Base-by-base conservation (phyloP, 2,113 vertebrate genomes). In the Vombatus ursinus region DNA sequence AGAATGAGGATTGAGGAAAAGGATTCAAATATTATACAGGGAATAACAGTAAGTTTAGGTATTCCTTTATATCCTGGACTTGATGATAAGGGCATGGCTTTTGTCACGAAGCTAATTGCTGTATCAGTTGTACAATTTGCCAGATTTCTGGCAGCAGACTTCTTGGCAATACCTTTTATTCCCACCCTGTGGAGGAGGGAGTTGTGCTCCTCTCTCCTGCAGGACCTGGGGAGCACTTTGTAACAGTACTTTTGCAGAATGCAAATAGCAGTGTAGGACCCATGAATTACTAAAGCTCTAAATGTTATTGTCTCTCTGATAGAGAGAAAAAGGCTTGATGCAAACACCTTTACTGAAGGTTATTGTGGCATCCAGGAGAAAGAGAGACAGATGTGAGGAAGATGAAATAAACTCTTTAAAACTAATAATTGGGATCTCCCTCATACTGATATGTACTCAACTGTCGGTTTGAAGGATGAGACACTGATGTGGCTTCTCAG, bases 391-490 rank as follows among this genome's bases (percentile, higher is more conserved):
- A 96, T 93, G 95, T 96, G 97, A 97, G 0, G 47, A 93, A 96
- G 97, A 97, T 97, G 95, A 95, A 97, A 96, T 97, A 96, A 97
- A 96, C 96, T 97, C 95, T 97, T 97, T 98, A 97, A 97, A 98
- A 97, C 95, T 97, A 96, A 97, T 98, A 97, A 97, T 91, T 96
- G 68, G 95, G 68, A 96, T 94, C 94, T 95, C 96, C 96, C 94
- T 96, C 93, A 25, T 96, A 91, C 93, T 93, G 95, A 94, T 89
- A 93, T 50, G 95, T 25, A 94, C 93, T 96, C 95, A 49, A 16
- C 94, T 97, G 97, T 97, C 91, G 16, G 91, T 94, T 96, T 97
- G 96, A 98, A 97, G 95, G 94, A 98, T 97, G 96, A 97, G 93
- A 96, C 92, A 93, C 93, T 96, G 97, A 97, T 97, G 95, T 95